These are phyloP conservation scores for Notospermus geniculatus DNA, from an alignment of 1,140 invertebrate genomes.

Conservation along the genomic window DNA sequence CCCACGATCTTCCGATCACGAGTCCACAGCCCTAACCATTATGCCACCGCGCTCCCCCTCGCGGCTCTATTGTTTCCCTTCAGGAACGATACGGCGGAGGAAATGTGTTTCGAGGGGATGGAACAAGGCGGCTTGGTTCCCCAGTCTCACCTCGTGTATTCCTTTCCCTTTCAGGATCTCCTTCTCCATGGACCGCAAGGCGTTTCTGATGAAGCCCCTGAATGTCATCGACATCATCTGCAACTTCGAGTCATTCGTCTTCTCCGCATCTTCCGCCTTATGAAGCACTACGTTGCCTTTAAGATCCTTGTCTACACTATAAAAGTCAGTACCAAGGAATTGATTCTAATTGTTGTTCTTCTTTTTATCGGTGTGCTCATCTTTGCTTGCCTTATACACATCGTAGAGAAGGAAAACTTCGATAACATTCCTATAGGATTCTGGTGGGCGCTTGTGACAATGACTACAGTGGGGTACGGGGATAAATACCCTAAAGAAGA, in stretches of 20 bases:
- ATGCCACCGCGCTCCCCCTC: too few relatives aligned
- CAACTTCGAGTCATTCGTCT: slow-evolving; percentile 41
- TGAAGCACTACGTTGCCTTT: slow-evolving; percentile 55
- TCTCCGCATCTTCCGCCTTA: slow-evolving; percentile 52
- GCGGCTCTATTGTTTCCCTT: too few relatives aligned
- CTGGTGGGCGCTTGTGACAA: slow-evolving; percentile 98
- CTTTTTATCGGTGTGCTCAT: slow-evolving; percentile 52
- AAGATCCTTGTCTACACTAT: slow-evolving; percentile 54
- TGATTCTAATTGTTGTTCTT: slow-evolving; percentile 51
- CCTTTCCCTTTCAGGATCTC: too few relatives aligned
- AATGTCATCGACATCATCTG: slow-evolving; percentile 53
- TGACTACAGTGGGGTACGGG: slow-evolving; percentile 96
- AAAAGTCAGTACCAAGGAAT: slow-evolving; percentile 50
- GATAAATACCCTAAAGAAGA: slow-evolving; percentile 48
- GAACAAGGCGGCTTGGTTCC: too few relatives aligned
- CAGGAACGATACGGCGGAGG: too few relatives aligned
- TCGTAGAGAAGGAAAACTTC: slow-evolving; percentile 46
- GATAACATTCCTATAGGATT: slow-evolving; percentile 88
- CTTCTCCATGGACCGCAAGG: slow-evolving; percentile 40
- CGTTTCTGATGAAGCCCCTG: slow-evolving; percentile 37
- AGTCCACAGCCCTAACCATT: too few relatives aligned
- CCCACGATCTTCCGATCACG: too few relatives aligned
- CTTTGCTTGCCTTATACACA: slow-evolving; percentile 52
- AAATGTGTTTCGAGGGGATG: too few relatives aligned
- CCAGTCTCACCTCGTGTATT: too few relatives aligned